Conservation (phyloP, 2,113 vertebrate genomes). For the Ictalurus punctatus region DNA sequence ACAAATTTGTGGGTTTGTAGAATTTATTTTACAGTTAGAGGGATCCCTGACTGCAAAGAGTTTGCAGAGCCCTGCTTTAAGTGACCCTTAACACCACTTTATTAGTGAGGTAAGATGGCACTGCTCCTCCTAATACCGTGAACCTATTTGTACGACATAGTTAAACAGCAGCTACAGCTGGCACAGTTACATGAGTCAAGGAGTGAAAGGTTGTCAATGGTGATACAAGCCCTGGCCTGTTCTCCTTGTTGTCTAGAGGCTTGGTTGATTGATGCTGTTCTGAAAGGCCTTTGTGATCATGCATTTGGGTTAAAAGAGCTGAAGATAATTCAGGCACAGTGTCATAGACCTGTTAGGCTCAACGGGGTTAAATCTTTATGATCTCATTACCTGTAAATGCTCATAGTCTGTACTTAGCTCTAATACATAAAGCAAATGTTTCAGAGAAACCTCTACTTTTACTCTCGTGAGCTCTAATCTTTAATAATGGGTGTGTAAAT, state of each 20-base stretch:
- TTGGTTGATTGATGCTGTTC: constrained; percentile 25
- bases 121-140: background rate
- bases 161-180: constrained; percentile 13
- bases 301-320: background rate
- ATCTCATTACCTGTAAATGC: background rate
- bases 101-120: background rate
- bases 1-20: background rate
- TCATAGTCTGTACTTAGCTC: background rate
- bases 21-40: background rate
- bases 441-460: background rate
- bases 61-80: background rate
- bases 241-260: constrained; percentile 3
- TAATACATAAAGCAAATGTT: background rate
- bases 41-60: background rate
- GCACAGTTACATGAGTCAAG: constrained; percentile 19
- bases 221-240: constrained; percentile 42
- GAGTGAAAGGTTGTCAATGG: constrained; percentile 25
- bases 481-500: background rate
- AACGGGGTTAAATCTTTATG: background rate
- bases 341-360: background rate
- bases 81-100: background rate
- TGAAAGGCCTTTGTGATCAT: constrained; percentile 24
- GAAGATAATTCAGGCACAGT: background rate
- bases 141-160: constrained; percentile 19
- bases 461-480: background rate